Percentiles rank a stretch among this genome's conserved stretches.
phyloP scores from a whole-genome alignment of 1,140 invertebrate species.

The Galendromus occidentalis region DNA sequence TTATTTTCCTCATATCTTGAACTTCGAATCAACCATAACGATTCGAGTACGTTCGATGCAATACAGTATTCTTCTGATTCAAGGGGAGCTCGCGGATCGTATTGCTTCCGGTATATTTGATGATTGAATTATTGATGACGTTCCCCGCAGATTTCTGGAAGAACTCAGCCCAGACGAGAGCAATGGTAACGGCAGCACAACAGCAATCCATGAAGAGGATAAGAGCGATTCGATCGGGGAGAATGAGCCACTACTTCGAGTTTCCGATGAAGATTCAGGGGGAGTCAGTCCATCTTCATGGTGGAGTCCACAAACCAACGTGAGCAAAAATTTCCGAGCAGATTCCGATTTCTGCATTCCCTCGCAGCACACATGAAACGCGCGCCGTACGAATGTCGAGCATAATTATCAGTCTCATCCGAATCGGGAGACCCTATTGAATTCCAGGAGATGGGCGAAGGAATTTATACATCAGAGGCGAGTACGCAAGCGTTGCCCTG shows the following conservation, averaged over 20 bases:
- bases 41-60: too few relatives aligned
- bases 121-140: neutral
- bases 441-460: too few relatives aligned
- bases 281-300: slow-evolving; percentile 21
- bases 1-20: too few relatives aligned
- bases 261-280: slow-evolving; percentile 16
- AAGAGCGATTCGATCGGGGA: neutral
- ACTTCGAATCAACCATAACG: too few relatives aligned
- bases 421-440: too few relatives aligned
- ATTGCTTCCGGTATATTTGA: too few relatives aligned
- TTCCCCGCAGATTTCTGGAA: neutral
- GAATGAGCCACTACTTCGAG: neutral
- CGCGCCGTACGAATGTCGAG: too few relatives aligned
- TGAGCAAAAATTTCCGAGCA: neutral
- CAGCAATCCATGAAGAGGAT: neutral
- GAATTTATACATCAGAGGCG: too few relatives aligned
- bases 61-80: too few relatives aligned
- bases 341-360: neutral
- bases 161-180: neutral
- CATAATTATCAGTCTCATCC: too few relatives aligned
- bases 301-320: neutral
- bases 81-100: too few relatives aligned
- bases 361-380: neutral
- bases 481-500: too few relatives aligned
- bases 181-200: neutral